Evolutionary conservation across 2,797 vertebrate species (phyloP).

Genomic region (Cynopterus sphinx): DNA sequence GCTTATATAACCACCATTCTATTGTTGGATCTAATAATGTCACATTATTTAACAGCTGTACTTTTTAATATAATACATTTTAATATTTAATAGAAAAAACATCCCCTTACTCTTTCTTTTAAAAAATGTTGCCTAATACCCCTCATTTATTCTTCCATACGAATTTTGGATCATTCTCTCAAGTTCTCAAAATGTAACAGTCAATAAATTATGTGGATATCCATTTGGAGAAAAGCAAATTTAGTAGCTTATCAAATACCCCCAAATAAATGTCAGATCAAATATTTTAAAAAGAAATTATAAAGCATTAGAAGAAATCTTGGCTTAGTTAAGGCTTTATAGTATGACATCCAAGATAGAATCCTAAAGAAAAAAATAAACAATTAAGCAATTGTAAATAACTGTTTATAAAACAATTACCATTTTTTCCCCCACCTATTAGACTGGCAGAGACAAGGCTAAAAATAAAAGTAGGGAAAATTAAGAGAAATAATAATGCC

Average conservation of each 20-base stretch:
- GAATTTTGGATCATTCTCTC: conserved; percentile 2
- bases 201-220: conserved; percentile 3
- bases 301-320: conserved; percentile 18
- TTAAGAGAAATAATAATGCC: neutral
- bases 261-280: neutral
- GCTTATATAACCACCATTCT: neutral
- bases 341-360: neutral
- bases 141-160: neutral
- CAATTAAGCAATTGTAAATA: neutral
- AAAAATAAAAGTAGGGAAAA: neutral
- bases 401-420: neutral
- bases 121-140: neutral
- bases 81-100: neutral
- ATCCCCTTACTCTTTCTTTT: neutral
- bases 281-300: conserved; percentile 18
- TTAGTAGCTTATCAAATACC: neutral
- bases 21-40: neutral
- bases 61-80: neutral
- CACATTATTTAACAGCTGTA: neutral
- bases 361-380: neutral
- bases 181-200: conserved; percentile 21
- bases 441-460: neutral
- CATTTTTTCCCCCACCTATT: neutral
- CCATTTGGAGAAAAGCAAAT: neutral
- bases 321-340: neutral